phyloP scores from a whole-genome alignment of 1,140 invertebrate species.

The Chironomus tepperi region DNA sequence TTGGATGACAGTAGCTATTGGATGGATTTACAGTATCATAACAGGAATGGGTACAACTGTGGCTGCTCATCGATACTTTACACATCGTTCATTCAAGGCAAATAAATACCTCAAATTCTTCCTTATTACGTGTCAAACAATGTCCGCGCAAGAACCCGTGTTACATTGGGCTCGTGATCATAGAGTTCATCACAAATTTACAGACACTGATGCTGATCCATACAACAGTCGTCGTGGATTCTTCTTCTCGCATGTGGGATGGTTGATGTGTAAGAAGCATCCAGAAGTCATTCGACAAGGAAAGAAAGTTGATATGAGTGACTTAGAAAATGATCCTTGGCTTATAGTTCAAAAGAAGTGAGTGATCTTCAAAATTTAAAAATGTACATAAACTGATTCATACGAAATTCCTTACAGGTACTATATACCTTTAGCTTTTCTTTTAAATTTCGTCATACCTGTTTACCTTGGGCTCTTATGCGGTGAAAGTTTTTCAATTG shows the following conservation, averaged over 20 bases:
- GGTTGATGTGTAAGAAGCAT: conserved; percentile 51
- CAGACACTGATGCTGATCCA: conserved; percentile 57
- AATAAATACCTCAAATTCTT: neutral
- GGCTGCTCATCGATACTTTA: neutral
- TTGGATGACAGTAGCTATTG: neutral
- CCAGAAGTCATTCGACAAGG: conserved; percentile 55
- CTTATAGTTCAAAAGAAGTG: conserved; percentile 59
- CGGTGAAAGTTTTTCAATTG: conserved; percentile 42
- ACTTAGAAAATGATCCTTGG: conserved; percentile 60
- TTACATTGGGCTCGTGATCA: conserved; percentile 50
- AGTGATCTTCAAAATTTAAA: neutral
- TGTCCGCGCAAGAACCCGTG: neutral
- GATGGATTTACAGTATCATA: neutral
- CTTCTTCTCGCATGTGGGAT: conserved; percentile 56
- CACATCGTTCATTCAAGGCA: neutral
- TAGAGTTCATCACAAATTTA: conserved; percentile 57
- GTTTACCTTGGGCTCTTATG: conserved; percentile 52
- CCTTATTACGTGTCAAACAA: neutral
- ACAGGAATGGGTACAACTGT: neutral
- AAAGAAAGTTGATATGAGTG: conserved; percentile 57
- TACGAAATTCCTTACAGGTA: neutral
- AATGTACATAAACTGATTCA: neutral
- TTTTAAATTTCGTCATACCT: conserved; percentile 59
- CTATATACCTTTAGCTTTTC: conserved; percentile 43
- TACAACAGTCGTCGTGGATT: conserved; percentile 55